Evolutionary conservation across 2,888 invertebrate species (phyloP), one percentile per base, ranked within the genome.

Genomic region (Anodontia alba): DNA sequence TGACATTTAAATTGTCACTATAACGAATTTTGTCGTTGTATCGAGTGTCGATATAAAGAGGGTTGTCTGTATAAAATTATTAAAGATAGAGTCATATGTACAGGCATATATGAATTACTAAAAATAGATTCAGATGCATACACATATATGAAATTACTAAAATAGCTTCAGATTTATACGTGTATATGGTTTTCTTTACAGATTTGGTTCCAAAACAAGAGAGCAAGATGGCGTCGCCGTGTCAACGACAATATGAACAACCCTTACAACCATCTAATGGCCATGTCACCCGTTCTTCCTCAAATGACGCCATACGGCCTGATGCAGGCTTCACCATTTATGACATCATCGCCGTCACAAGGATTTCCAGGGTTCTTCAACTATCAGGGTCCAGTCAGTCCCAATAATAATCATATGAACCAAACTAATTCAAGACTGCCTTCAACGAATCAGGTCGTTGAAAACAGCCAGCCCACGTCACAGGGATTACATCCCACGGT

Each of bases 161-260:
- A n/a, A n/a, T n/a, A n/a, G n/a, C n/a, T n/a, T n/a, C n/a, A n/a
- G n/a, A n/a, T n/a, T n/a, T n/a, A n/a, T n/a, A n/a, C n/a, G n/a
- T n/a, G n/a, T n/a, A n/a, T 38, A 38, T 38, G 5, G 5, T 38
- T 38, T 38, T 8, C 12, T 38, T 20, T 20, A 51, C 76, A 90
- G 89, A 87, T 90, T 43, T 90, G 89, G 89, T 90, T 90, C 81
- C 89, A 89, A 73, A 90, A 90, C 87, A 90, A 90, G 81, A 73
- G 90, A 75, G 90, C 90, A 29, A 82, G 90, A 77, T 90, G 90
- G 89, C 87, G 89, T 73, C 80, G 86, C 46, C 83, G 89, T 43
- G 87, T 80, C 17, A 86, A 86, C 72, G 89, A 89, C 72, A 89
- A 85, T 74, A 76, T 86, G 67, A 38, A 38, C 38, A 62, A 43